Evolutionary conservation across 2,797 vertebrate species (phyloP), one percentile per base, ranked within the genome.

Genomic region (Pangasius mekongensis): DNA sequence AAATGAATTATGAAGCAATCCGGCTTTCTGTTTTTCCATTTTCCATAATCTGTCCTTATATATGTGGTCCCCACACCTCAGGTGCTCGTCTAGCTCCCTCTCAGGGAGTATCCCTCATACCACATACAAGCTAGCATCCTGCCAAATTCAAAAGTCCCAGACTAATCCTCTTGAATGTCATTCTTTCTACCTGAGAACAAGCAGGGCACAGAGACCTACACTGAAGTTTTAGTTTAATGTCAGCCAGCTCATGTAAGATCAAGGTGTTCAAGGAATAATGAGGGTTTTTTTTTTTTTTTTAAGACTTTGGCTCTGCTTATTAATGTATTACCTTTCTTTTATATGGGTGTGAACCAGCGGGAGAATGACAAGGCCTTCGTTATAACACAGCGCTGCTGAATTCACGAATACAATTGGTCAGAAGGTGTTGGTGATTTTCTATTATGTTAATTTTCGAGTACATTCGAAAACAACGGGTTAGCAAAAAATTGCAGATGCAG

Each of bases 161-260:
- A n/a, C 85, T 91, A 83, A 89, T 87, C 67, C 80, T 43, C 39
- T 27, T 89, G 78, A 89, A 89, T 86, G 88, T 83, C 88, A 86
- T 58, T 47, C 27, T 49, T 67, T 54, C 18, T 18, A 47, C 16
- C 18, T 1, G 22, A 67, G 71, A 66, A 86, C 77, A 86, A 56
- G 83, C 54, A 58, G 30, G 27, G 78, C 67, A 22, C n/a, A 49
- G 64, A 24, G 78, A 86, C 77, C 77, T 54, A 62, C 78, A 74
- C 36, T 14, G 11, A 74, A 58, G 71, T 67, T 76, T 86, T 86
- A 83, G 58, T 47, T 89, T 89, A 89, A 89, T 77, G 80, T 77
- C 88, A 86, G 67, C 27, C 85, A 77, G 80, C 88, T 89, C 69
- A 86, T 77, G 60, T 33, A 58, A 78, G 69, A 78, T 83, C 88